These are phyloP conservation scores for Choristoneura rosaceana DNA, from an alignment of 2,888 invertebrate genomes.

Conservation along the genomic window DNA sequence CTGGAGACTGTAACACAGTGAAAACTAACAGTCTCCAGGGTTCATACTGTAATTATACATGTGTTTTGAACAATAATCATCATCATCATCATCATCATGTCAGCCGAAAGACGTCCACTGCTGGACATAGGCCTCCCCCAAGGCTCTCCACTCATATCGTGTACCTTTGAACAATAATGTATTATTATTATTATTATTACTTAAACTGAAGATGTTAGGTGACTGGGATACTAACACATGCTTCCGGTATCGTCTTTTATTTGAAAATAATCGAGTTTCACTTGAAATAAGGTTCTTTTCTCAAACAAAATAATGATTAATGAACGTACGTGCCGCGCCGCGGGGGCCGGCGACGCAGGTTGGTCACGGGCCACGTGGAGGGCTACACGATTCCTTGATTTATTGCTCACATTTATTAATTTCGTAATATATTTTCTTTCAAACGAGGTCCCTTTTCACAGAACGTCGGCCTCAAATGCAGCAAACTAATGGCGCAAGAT, in stretches of 20 bases:
- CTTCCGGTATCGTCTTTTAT: neutral
- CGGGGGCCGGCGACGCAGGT: slow-evolving; percentile 27
- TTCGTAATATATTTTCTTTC: slow-evolving; percentile 44
- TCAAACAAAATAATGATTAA: slow-evolving; percentile 41
- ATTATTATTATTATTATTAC: no score
- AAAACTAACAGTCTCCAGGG: no score
- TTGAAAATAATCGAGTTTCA: slow-evolving; percentile 28
- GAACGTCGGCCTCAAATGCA: neutral
- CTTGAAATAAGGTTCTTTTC: slow-evolving; percentile 28
- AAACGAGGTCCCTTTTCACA: slow-evolving; percentile 31
- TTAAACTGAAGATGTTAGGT: no score
- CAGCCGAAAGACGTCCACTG: no score
- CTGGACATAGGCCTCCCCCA: no score
- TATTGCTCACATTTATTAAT: slow-evolving; percentile 46
- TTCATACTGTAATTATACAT: no score
- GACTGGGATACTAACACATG: no score
- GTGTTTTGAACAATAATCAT: no score
- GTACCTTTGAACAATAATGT: no score
- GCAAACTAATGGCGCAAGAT: neutral
- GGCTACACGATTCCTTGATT: slow-evolving; percentile 45
- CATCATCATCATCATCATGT: no score
- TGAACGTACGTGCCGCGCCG: slow-evolving; percentile 34
- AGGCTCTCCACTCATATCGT: no score
- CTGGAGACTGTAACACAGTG: no score
- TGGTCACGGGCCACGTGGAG: slow-evolving; percentile 38